These are phyloP conservation scores for Gonioctena quinquepunctata DNA, from an alignment of 1,140 invertebrate genomes.

Conservation along the genomic window DNA sequence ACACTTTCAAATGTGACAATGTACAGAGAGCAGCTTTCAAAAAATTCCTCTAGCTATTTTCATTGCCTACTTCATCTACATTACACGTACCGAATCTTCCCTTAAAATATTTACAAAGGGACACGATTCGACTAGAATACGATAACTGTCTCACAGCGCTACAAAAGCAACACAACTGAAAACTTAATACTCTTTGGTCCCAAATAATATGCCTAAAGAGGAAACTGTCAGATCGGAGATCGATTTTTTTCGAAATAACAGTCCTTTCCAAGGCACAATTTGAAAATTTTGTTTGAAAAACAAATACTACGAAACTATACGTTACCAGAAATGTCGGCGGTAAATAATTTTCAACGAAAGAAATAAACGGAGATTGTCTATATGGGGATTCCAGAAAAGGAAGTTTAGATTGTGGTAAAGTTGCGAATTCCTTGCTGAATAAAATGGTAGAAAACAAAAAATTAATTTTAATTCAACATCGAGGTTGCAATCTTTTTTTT, in stretches of 20 bases:
- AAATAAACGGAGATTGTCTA: no score
- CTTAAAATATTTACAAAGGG: background rate
- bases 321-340: no score
- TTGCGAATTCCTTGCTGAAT: no score
- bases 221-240: background rate
- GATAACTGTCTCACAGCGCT: background rate
- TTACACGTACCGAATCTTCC: background rate
- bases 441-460: no score
- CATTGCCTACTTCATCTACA: background rate
- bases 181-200: slow-evolving; percentile 21
- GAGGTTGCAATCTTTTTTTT: no score
- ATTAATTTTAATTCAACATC: no score
- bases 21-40: no score
- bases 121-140: background rate
- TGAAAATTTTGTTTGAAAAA: slow-evolving; percentile 14
- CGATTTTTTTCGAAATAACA: slow-evolving; percentile 5
- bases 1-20: no score
- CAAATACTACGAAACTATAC: background rate
- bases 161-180: background rate
- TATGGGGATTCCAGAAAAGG: no score
- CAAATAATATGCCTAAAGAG: slow-evolving; percentile 27
- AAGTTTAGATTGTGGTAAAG: no score
- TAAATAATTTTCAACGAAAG: no score
- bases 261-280: slow-evolving; percentile 26
- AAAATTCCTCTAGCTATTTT: background rate